phyloP scores from a whole-genome alignment of 2,888 invertebrate species.

The Tupiocoris notatus region DNA sequence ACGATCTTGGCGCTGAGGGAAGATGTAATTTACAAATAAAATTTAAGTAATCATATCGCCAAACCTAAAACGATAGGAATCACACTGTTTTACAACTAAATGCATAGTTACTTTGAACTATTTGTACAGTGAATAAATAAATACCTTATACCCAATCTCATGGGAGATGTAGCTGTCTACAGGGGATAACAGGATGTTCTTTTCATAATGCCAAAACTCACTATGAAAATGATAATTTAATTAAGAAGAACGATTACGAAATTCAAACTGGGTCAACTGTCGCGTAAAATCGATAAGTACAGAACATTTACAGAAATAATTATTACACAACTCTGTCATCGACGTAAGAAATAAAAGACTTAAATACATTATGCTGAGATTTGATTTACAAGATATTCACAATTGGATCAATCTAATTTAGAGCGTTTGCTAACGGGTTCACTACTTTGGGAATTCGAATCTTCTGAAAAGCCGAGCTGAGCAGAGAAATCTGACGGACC shows the following conservation, averaged over 20 bases:
- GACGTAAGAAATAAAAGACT: not conserved
- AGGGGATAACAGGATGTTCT: too few species aligned
- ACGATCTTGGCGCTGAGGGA: too few species aligned
- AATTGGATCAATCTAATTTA: constrained; percentile 63
- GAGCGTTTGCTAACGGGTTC: constrained; percentile 72
- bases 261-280: not conserved
- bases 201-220: not conserved
- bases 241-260: too few species aligned
- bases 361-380: too few species aligned
- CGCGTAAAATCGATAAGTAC: not conserved
- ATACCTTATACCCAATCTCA: too few species aligned
- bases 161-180: too few species aligned
- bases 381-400: not conserved
- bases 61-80: too few species aligned
- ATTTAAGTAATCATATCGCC: too few species aligned
- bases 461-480: constrained; percentile 83
- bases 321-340: not conserved
- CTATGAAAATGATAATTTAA: not conserved
- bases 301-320: not conserved
- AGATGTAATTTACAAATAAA: too few species aligned
- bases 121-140: too few species aligned
- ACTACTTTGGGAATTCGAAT: constrained; percentile 86
- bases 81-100: too few species aligned
- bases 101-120: too few species aligned
- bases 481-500: constrained; percentile 83